Evolutionary conservation across 2,888 invertebrate genomes (phyloP), one percentile per base, ranked within the genome.

Genomic region (Lasioglossum pauxillum): DNA sequence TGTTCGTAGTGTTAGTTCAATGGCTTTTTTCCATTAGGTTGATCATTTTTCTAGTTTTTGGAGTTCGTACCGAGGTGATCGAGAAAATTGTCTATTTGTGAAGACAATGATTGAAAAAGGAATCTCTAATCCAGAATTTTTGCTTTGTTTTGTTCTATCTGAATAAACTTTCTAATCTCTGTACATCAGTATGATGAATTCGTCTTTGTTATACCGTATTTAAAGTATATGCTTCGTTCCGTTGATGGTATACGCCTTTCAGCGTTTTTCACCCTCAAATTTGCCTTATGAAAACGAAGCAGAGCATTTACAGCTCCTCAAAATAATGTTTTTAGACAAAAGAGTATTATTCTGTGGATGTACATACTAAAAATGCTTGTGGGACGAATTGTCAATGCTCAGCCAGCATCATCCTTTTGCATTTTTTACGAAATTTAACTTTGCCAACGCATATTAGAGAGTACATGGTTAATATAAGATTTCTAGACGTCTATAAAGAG

Each of bases 281-380:
- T n/a, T n/a, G n/a, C n/a, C 57, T 57, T 12, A n/a, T 57, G 12
- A n/a, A 57, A 57, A n/a, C 57, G n/a, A n/a, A 57, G 57, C 12
- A 57, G 57, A 57, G 57, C 57, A 12, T 57, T n/a, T n/a, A 12
- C 23, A 57, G 12, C n/a, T 23, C 12, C n/a, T 10, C n/a, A 12
- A n/a, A 8, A 49, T 57, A 57, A 57, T 57, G n/a, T 57, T 57
- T 57, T 57, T n/a, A 57, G n/a, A 57, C 57, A 57, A 57, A n/a
- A 5, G n/a, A 3, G n/a, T 57, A 57, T n/a, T 57, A 57, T 57
- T 57, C 57, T 57, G n/a, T n/a, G n/a, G 5, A 57, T 23, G n/a
- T n/a, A n/a, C n/a, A n/a, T 57, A n/a, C 12, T n/a, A 57, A 57
- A 57, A 57, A 57, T 57, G 57, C 12, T n/a, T 12, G n/a, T 57